Base-by-base conservation (phyloP, 2,797 vertebrate genomes). In the Alauda arvensis region DNA sequence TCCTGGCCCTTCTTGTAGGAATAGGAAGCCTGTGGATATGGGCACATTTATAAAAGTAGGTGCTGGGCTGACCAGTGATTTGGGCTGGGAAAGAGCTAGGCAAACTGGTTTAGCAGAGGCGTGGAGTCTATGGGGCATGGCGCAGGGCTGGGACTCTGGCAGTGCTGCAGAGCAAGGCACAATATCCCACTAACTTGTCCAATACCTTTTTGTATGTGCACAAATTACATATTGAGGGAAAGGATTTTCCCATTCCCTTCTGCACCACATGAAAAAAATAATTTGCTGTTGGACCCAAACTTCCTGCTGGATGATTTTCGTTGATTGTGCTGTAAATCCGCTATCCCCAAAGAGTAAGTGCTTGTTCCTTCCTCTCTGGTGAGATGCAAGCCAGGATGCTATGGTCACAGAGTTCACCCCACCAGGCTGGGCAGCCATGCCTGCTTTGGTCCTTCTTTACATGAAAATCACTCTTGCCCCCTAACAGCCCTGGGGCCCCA, bases 101-200 rank as follows among this genome's bases (percentile, higher is more conserved):
- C 17, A 75, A 76, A 87, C 77, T 83, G 45, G n/a, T 86, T 88
- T 63, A 63, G 46, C 83, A 77, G 71, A 84, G 71, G 43, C 0
- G 0, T 70, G 31, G 46, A 61, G 10, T 40, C 25, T 33, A 29
- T 53, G 51, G 53, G 42, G n/a, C 61, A 66, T 0, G 1, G 57
- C 19, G 3, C 34, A 77, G 59, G 61, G 18, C 33, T 79, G 67
- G 34, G 24, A 63, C 25, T 63, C 39, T 5, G 33, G 60, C 48
- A 82, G 13, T 1, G 0, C 31, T 0, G 0, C 0, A 1, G 45
- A 80, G 48, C 20, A 78, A 60, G 28, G 18, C 49, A 68, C 43
- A 62, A 56, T 75, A 53, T 21, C 23, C 69, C 59, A 60, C 62
- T 53, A 70, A 70, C 29, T 53, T 51, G 34, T 48, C 25, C 0